Percentiles rank a stretch among this genome's conserved stretches.
phyloP scores from a whole-genome alignment of 2,113 vertebrate genomes.

The Reinhardtius hippoglossoides region DNA sequence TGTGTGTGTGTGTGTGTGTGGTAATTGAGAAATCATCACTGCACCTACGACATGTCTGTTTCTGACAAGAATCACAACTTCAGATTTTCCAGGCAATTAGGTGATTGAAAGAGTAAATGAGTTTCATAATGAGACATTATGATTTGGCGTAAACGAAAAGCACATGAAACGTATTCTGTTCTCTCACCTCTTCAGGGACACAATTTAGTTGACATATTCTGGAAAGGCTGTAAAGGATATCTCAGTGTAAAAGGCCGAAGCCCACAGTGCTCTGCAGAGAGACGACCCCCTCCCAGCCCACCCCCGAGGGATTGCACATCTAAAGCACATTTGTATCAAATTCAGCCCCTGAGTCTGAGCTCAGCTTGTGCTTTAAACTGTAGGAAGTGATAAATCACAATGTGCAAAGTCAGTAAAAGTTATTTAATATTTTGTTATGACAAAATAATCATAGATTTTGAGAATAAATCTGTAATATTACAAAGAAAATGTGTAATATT shows the following conservation, averaged over 20 bases:
- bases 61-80: conserved; percentile 55
- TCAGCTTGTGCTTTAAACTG: neutral
- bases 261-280: neutral
- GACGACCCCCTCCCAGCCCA: neutral
- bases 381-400: neutral
- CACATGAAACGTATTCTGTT: conserved; percentile 29
- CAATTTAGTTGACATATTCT: conserved; percentile 1
- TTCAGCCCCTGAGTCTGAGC: neutral
- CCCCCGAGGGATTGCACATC: neutral
- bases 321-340: neutral
- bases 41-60: conserved; percentile 40
- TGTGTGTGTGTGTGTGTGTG: neutral
- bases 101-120: conserved; percentile 67
- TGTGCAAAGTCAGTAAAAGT: neutral
- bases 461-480: no score
- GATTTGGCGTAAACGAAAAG: conserved; percentile 60
- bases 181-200: neutral
- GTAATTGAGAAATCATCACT: conserved; percentile 56
- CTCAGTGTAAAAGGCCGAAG: neutral
- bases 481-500: no score
- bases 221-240: conserved; percentile 1
- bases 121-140: conserved; percentile 60
- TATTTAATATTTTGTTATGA: no score
- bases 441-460: no score
- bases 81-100: conserved; percentile 75